Base-by-base conservation (phyloP, 2,888 invertebrate species). In the Thalpophila matura region DNA sequence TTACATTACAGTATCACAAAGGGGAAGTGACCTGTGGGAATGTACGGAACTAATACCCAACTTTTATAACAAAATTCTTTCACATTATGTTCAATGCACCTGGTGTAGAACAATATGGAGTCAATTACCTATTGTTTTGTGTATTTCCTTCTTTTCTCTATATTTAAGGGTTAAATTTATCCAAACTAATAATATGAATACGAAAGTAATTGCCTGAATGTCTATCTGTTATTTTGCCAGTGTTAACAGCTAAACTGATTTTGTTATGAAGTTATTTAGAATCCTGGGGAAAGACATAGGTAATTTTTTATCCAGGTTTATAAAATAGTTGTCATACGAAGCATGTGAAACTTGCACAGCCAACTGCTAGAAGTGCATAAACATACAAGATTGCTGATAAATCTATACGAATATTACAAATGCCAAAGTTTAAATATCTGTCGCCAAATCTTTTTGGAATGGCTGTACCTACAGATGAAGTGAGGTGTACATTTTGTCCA, bases 1-100 rank as follows among this genome's bases (percentile, higher is more conserved):
- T 86, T 85, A 84, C 79, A 84, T 86, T 84, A 80, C 71, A 73
- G 69, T 81, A 81, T 83, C 74, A 77, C 70, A 79, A 70, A 77
- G 76, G 81, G 82, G 78, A 79, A 74, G 63, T 75, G 60, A 74
- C 71, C 75, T 79, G 78, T 82, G 87, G 85, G 84, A 84, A 84
- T 79, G 79, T 76, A 74, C 79, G 79, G 79, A 79, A 77, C 75
- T 77, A 71, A 67, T 57, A 64, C 57, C 50, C 69, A 54, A 77
- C 67, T 55, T 69, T 64, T 47, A 53, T n/a, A 69, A 56, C 53
- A 43, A 76, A 76, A 78, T 78, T 74, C 67, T 70, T 79, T 53
- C 37, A 77, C 65, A 67, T 67, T 65, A 69, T 42, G 58, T 54
- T 43, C 38, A 70, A 74, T 51, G 67, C 78, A 78, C 77, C 78